A percentile compares a stretch with the other conserved stretches of the same genome.
phyloP scores from a whole-genome alignment of 2,888 invertebrate genomes.

The Anthrax anthrax region DNA sequence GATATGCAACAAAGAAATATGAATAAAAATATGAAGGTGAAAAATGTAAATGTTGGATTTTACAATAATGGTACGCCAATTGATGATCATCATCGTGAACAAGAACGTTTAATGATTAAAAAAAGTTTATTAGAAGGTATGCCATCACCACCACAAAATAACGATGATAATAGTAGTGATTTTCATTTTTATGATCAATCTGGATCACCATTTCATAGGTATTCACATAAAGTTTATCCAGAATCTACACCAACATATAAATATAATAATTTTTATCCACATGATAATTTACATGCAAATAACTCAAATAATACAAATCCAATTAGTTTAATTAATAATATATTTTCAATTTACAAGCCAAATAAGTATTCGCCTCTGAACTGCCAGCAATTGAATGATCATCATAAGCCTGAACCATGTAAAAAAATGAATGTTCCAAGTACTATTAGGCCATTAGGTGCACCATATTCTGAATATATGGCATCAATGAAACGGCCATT shows the following conservation, averaged over 20 bases:
- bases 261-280: constrained; percentile 33
- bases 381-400: constrained; percentile 30
- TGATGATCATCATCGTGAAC: constrained; percentile 29
- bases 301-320: constrained; percentile 20
- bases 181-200: constrained; percentile 31
- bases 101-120: constrained; percentile 32
- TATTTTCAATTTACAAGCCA: constrained; percentile 35
- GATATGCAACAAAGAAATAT: constrained; percentile 32
- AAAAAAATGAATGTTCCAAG: constrained; percentile 35
- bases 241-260: constrained; percentile 30
- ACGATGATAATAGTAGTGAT: constrained; percentile 10
- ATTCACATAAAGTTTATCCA: constrained; percentile 28
- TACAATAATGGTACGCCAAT: constrained; percentile 32
- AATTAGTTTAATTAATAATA: constrained; percentile 33
- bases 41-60: constrained; percentile 31
- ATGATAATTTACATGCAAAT: constrained; percentile 24
- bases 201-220: constrained; percentile 21
- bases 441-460: constrained; percentile 29
- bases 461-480: constrained; percentile 27
- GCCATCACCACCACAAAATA: constrained; percentile 30
- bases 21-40: constrained; percentile 31
- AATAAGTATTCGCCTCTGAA: constrained; percentile 35
- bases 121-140: constrained; percentile 31
- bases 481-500: constrained; percentile 38
- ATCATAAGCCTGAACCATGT: constrained; percentile 15